Evolutionary conservation across 2,888 invertebrate genomes (phyloP).

Genomic region (Psococerastis gibbosa): DNA sequence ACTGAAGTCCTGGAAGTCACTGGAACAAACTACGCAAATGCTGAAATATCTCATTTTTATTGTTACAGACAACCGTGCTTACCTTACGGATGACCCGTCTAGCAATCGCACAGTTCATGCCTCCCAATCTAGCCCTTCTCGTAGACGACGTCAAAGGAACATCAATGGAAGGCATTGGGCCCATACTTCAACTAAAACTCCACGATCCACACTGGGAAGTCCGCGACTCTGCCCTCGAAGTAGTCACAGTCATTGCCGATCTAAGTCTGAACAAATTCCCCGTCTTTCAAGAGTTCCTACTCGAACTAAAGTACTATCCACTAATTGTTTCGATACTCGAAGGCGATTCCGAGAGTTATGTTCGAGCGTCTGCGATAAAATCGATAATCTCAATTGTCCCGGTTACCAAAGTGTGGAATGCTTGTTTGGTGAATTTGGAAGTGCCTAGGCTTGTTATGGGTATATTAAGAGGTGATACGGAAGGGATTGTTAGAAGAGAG

Average conservation of each 20-base stretch:
- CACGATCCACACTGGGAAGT: conserved; percentile 62
- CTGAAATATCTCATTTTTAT: conserved; percentile 4
- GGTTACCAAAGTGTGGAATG: conserved; percentile 46
- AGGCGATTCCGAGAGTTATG: conserved; percentile 53
- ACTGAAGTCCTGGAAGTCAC: too few relatives aligned
- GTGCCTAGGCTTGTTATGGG: conserved; percentile 15
- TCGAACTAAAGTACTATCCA: conserved; percentile 42
- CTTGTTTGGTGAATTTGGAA: conserved; percentile 31
- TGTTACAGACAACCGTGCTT: conserved; percentile 44
- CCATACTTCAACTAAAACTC: conserved; percentile 45
- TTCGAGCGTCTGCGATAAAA: conserved; percentile 51
- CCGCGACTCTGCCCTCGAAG: conserved; percentile 54
- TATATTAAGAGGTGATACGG: conserved; percentile 44
- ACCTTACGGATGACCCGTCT: conserved; percentile 47
- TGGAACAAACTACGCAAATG: too few relatives aligned
- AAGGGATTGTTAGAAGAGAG: conserved; percentile 59
- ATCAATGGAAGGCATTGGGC: conserved; percentile 40
- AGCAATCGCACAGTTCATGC: conserved; percentile 53
- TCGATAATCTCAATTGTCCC: conserved; percentile 48
- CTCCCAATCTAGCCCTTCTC: conserved; percentile 54
- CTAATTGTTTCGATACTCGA: conserved; percentile 43
- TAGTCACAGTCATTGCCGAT: conserved; percentile 45
- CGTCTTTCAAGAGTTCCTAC: conserved; percentile 49
- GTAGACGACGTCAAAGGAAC: conserved; percentile 45
- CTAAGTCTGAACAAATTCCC: conserved; percentile 56